These are phyloP conservation scores for Progne subis DNA, from an alignment of 2,113 vertebrate species.

Conservation along the genomic window DNA sequence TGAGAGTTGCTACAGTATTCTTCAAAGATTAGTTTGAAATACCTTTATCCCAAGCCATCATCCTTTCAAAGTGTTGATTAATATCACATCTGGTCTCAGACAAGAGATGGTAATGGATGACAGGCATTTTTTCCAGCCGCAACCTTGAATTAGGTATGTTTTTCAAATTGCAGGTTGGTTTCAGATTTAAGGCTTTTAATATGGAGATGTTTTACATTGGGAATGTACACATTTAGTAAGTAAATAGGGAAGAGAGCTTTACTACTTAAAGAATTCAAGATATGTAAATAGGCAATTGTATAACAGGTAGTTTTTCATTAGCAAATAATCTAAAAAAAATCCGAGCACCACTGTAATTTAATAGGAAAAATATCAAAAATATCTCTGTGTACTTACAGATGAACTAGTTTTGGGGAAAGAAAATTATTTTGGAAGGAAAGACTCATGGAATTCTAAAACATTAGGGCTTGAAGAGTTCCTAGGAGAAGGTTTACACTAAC, in stretches of 20 bases:
- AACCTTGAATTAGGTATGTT: background rate
- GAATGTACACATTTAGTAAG: background rate
- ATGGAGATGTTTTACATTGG: background rate
- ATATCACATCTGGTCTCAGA: background rate
- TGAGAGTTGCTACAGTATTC: background rate
- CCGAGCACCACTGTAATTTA: background rate
- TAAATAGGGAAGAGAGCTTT: background rate
- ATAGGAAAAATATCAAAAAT: background rate
- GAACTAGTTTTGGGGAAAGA: background rate
- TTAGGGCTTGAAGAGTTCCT: background rate
- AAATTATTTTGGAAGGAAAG: background rate
- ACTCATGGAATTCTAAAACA: background rate
- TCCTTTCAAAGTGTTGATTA: background rate
- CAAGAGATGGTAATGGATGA: background rate
- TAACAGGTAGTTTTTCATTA: background rate
- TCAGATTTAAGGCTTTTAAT: background rate
- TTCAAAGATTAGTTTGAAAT: background rate
- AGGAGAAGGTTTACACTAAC: background rate
- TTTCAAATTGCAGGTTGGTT: background rate
- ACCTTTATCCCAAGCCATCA: background rate
- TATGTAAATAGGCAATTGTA: background rate
- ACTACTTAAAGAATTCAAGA: background rate
- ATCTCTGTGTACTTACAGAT: background rate
- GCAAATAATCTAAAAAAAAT: background rate
- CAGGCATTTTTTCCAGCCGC: background rate